Base-by-base conservation (phyloP, 2,113 vertebrate species). In the Meriones unguiculatus region DNA sequence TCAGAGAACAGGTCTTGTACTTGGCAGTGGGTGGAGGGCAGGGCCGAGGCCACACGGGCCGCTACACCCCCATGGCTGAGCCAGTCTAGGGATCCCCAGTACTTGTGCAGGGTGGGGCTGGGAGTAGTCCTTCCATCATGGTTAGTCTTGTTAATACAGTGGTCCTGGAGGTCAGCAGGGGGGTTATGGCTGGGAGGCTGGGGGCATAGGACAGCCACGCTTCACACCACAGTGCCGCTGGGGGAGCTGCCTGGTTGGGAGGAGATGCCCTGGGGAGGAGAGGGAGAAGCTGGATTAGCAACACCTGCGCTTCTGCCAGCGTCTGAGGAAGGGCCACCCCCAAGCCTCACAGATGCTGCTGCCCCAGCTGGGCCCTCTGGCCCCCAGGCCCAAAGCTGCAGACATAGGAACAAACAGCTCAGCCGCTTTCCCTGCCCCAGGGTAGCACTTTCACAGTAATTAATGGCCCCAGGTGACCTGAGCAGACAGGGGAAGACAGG, bases 171-270 rank as follows among this genome's bases (percentile, higher is more conserved):
- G 85, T 92, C 93, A 62, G 95, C 64, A 4, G 95, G 96, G 59
- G 76, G 96, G 86, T 73, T 57, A 54, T 35, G 85, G 81, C 90
- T 86, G 62, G 91, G 94, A 94, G 94, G 75, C 28, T 35, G 77
- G 90, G 91, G 38, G 20, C 5, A 5, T 24, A 59, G 75, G 8
- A 50, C 50, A 46, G 69, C 96, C 95, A 54, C 0, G 7, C 70
- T 98, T 98, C 99, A 99, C 98, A 99, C 99, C 96, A 99, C 99
- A 0, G 99, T 99, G 97, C 99, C 99, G 1, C 99, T 99, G 0
- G 99, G 99, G 91, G 99, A 99, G 98, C 98, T 99, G 91, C 99
- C 99, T 24, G 99, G 99, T 97, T 99, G 99, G 97, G 99, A 98
- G 81, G 99, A 98, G 98, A 99, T 92, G 90, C 98, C 99, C 98